Evolutionary conservation across 2,797 vertebrate genomes (phyloP).

Genomic region (Chelon auratus): DNA sequence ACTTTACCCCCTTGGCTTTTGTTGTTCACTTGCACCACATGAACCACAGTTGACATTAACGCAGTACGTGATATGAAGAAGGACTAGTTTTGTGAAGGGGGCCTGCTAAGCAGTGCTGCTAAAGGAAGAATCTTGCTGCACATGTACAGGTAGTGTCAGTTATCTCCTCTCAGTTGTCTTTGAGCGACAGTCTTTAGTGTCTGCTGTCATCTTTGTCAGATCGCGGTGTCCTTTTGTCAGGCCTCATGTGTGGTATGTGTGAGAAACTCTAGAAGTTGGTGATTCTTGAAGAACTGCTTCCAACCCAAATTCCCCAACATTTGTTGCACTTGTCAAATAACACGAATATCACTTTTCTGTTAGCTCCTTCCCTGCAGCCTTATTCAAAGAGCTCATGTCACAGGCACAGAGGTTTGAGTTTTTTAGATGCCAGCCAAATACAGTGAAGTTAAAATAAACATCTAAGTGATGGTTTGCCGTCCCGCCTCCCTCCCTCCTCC

Average conservation of each 20-base stretch:
- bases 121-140: background rate
- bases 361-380: constrained; percentile 55
- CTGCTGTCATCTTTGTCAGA: constrained; percentile 64
- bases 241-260: constrained; percentile 70
- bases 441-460: constrained; percentile 89
- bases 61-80: constrained; percentile 39
- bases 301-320: constrained; percentile 43
- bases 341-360: constrained; percentile 67
- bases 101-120: constrained; percentile 10
- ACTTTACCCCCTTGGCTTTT: constrained; percentile 55
- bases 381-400: constrained; percentile 74
- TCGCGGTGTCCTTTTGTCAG: constrained; percentile 45
- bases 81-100: constrained; percentile 25
- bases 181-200: constrained; percentile 37
- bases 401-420: constrained; percentile 71
- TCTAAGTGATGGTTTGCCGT: constrained; percentile 83
- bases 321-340: constrained; percentile 61
- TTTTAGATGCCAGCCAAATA: constrained; percentile 80
- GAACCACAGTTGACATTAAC: constrained; percentile 42
- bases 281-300: constrained; percentile 44
- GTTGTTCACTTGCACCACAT: constrained; percentile 44
- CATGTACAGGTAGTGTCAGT: constrained; percentile 47
- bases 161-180: constrained; percentile 40
- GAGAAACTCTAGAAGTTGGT: constrained; percentile 54
- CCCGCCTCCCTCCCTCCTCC: constrained; percentile 75